Conservation (phyloP, 2,888 invertebrate genomes). For the Andrena praecox region DNA sequence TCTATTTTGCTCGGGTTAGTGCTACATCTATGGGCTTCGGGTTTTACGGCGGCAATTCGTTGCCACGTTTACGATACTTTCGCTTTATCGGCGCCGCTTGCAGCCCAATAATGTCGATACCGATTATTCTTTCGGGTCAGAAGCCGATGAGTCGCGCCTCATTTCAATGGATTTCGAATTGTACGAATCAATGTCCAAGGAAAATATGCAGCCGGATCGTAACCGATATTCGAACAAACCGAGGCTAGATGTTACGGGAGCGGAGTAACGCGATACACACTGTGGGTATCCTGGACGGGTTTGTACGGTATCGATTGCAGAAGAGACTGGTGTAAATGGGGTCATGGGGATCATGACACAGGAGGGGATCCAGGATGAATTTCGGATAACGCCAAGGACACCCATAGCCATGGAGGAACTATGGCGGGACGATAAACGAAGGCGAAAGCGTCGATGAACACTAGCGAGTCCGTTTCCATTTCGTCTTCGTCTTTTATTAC, state of each 20-base stretch:
- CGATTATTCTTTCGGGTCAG: background rate
- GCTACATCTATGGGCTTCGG: slow-evolving; percentile 12
- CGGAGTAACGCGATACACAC: slow-evolving; percentile 35
- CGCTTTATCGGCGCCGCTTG: slow-evolving; percentile 1
- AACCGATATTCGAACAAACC: slow-evolving; percentile 34
- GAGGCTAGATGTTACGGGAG: slow-evolving; percentile 34
- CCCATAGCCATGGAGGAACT: slow-evolving; percentile 48
- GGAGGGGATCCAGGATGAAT: slow-evolving; percentile 28
- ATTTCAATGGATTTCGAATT: background rate
- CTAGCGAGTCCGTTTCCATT: background rate
- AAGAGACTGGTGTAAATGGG: slow-evolving; percentile 32
- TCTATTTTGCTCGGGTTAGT: slow-evolving; percentile 36
- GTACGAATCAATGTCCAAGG: background rate
- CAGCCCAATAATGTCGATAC: background rate
- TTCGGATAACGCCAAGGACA: slow-evolving; percentile 39
- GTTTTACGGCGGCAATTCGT: slow-evolving; percentile 23
- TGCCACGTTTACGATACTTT: slow-evolving; percentile 19
- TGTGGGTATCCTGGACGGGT: slow-evolving; percentile 42
- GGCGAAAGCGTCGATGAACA: background rate
- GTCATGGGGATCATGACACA: slow-evolving; percentile 26
- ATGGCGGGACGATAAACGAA: slow-evolving; percentile 18
- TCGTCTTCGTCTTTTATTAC: slow-evolving; percentile 6
- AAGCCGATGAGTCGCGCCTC: background rate
- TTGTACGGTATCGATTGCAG: slow-evolving; percentile 48
- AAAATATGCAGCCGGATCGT: slow-evolving; percentile 26